A percentile compares a stretch with the other conserved stretches of the same genome.
These are phyloP conservation scores for Gryllus bimaculatus DNA, from an alignment of 1,140 invertebrate species.

Conservation along the genomic window DNA sequence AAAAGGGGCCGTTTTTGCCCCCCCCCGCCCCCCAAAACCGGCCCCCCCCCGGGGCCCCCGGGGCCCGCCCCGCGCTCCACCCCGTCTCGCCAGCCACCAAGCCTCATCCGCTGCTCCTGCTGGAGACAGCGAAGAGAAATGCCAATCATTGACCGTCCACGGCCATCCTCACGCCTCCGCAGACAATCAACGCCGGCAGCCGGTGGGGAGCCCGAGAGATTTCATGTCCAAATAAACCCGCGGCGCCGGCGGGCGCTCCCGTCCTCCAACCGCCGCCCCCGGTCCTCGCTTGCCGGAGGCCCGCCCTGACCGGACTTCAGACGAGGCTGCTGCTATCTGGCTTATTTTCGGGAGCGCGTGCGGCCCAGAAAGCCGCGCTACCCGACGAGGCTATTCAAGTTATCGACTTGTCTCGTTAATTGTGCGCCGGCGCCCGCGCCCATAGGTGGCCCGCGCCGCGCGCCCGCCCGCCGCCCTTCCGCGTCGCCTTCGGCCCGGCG, in stretches of 20 bases:
- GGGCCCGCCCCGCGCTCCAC: neutral
- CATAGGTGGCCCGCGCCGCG: no score
- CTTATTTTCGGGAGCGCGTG: slow-evolving; percentile 9
- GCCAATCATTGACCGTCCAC: slow-evolving; percentile 22
- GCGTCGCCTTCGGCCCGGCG: no score
- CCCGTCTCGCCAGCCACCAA: neutral
- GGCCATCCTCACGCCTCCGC: slow-evolving; percentile 22
- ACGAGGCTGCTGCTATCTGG: neutral
- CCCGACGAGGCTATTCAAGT: slow-evolving; percentile 13
- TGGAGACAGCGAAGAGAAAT: slow-evolving; percentile 20
- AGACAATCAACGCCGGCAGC: slow-evolving; percentile 13
- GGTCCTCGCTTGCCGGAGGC: no score
- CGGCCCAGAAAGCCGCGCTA: neutral
- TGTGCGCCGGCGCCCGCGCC: neutral
- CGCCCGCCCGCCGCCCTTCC: no score
- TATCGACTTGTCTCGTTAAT: slow-evolving; percentile 10
- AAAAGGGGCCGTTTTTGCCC: no score
- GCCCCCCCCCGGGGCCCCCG: neutral
- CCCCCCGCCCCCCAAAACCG: neutral
- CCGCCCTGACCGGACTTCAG: slow-evolving; percentile 6
- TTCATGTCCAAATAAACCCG: slow-evolving; percentile 12
- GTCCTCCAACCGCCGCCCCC: neutral
- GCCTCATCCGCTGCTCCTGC: slow-evolving; percentile 12
- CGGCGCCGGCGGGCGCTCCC: neutral
- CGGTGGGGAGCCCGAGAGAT: neutral